phyloP scores from a whole-genome alignment of 2,113 vertebrate species.

The Eubucco bourcierii region DNA sequence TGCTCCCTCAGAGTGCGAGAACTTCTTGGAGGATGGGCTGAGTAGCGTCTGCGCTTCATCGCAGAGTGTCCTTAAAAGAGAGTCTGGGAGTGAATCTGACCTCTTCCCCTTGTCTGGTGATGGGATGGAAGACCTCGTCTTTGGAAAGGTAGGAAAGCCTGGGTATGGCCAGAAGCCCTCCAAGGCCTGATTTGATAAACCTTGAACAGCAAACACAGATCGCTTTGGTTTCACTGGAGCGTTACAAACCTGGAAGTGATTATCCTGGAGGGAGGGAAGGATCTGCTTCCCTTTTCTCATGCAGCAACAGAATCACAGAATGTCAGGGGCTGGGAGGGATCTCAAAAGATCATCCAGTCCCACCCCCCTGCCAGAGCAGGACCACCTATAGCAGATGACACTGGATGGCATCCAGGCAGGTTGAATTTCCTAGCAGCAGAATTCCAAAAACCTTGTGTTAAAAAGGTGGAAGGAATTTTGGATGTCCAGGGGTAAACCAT shows the following conservation, averaged over 20 bases:
- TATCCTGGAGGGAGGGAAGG: background rate
- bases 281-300: background rate
- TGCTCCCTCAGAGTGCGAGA: constrained; percentile 67
- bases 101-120: constrained; percentile 71
- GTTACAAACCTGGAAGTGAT: constrained; percentile 2
- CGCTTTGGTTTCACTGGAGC: background rate
- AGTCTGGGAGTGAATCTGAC: constrained; percentile 71
- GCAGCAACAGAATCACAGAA: background rate
- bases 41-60: constrained; percentile 49
- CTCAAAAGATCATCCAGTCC: too few species aligned
- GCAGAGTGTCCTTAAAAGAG: constrained; percentile 56
- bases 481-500: background rate
- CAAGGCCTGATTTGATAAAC: background rate
- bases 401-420: background rate
- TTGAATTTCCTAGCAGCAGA: constrained; percentile 9
- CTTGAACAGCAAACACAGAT: background rate
- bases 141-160: constrained; percentile 75
- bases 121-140: constrained; percentile 74
- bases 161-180: background rate
- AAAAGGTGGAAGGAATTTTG: constrained; percentile 8
- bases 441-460: background rate
- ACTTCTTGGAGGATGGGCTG: constrained; percentile 73
- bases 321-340: too few species aligned
- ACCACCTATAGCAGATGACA: too few species aligned
- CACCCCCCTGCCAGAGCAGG: too few species aligned